Evolutionary conservation across 2,888 invertebrate genomes (phyloP).

Genomic region (Pristionchus entomophagus): DNA sequence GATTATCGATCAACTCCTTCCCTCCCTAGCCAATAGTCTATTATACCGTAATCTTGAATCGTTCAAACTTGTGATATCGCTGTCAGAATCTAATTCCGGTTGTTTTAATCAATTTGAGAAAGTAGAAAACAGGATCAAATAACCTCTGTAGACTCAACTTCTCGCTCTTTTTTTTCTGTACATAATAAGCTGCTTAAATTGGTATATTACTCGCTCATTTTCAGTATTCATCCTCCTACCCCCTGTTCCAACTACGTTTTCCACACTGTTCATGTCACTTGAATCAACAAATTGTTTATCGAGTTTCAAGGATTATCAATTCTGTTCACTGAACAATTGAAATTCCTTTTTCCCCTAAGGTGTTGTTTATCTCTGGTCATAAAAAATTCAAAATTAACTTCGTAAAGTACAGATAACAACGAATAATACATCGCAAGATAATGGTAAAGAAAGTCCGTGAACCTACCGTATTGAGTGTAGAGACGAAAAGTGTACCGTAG

Average conservation of each 20-base stretch:
- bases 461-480: too few species aligned
- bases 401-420: neutral
- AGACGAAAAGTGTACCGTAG: too few species aligned
- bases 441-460: neutral
- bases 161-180: neutral
- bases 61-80: conserved; percentile 2
- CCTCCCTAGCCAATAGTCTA: neutral
- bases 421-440: neutral
- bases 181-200: neutral
- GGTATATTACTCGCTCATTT: conserved; percentile 15
- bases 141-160: neutral
- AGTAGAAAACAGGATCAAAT: neutral
- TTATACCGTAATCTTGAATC: too few species aligned
- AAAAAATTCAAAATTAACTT: neutral
- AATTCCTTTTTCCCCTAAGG: neutral
- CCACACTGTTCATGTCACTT: conserved; percentile 5
- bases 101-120: neutral
- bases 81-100: neutral
- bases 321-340: conserved; percentile 2
- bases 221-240: neutral
- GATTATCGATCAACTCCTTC: neutral
- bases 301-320: neutral
- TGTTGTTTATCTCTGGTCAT: neutral
- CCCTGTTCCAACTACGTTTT: neutral
- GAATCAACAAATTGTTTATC: neutral